Evolutionary conservation across 92 coral and sea anemone genomes (phyloP), one percentile per base, ranked within the genome.

Genomic region (Diadumene lineata): DNA sequence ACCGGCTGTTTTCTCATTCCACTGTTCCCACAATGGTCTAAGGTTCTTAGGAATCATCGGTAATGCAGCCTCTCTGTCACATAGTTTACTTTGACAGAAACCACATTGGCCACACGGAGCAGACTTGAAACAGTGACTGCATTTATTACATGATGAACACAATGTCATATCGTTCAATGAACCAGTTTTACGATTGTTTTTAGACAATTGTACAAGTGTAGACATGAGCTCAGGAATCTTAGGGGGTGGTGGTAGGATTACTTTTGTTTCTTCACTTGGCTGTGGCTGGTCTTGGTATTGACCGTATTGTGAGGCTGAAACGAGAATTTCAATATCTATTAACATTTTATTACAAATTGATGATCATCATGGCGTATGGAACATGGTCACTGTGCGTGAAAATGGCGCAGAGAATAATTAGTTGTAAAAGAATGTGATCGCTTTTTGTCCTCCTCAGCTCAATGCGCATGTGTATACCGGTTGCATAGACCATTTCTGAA

Each of bases 1-100:
- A 90, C 96, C 92, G 72, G 96, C 96, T 15, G 96, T 90, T 55
- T 72, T 83, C 74, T 84, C 96, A 50, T 87, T 89, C 87, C 89
- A 90, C 29, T 76, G 81, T 51, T 90, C 85, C 96, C 96, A 90
- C 46, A 90, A 78, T 21, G 96, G 96, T 31, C 85, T 68, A 43
- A 79, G 73, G 44, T 76, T 28, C 2, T 72, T 62, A 31, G 90
- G 86, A 1, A 85, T 58, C 33, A 65, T 55, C 2, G 84, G 78
- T 7, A 84, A 81, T 30, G 74, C 57, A 1, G 81, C 67, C 13
- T 85, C 85, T 23, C 13, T 28, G 21, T 73, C 68, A 50, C 98
- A 94, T 23, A 87, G 60, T 50, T 87, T 50, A 46, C 81, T 22
- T 25, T 92, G 89, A 53, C 98, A 94, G 30, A 82, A 69, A 30